Evolutionary conservation across 2,113 vertebrate species (phyloP).

Genomic region (Saccopteryx bilineata): DNA sequence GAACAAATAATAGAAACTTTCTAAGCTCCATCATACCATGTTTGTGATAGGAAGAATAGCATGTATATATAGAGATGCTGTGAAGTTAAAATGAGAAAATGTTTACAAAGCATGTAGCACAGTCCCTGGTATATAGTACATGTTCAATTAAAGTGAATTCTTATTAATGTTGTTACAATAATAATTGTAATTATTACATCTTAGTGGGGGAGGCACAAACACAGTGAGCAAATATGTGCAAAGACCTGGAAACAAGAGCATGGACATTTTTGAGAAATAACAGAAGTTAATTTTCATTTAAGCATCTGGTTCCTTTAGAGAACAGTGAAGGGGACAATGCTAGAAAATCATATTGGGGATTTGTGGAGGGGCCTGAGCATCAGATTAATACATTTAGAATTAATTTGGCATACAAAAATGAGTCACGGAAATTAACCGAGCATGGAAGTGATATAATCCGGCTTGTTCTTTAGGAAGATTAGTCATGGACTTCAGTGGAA

Average conservation of each 20-base stretch:
- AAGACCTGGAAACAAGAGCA: background rate
- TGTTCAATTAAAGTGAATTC: background rate
- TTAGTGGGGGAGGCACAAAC: background rate
- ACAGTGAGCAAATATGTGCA: background rate
- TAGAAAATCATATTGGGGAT: constrained; percentile 8
- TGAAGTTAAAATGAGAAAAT: constrained; percentile 31
- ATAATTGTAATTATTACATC: background rate
- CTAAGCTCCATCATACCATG: background rate
- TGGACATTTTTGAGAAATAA: constrained; percentile 33
- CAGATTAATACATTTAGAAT: constrained; percentile 69
- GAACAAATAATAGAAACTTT: background rate
- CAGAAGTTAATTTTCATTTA: constrained; percentile 33
- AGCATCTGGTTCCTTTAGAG: constrained; percentile 29
- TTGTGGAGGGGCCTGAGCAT: constrained; percentile 41
- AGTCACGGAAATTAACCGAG: constrained; percentile 69
- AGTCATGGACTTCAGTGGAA: constrained; percentile 12
- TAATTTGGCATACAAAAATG: constrained; percentile 67
- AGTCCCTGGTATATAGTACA: background rate
- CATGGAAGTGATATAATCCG: constrained; percentile 50
- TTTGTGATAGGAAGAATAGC: background rate
- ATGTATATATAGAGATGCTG: background rate
- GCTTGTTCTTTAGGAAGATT: constrained; percentile 58
- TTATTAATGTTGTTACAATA: background rate
- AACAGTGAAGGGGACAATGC: background rate
- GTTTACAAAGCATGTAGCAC: background rate